Evolutionary conservation across 2,113 vertebrate genomes (phyloP).

Genomic region (Ochotona princeps): DNA sequence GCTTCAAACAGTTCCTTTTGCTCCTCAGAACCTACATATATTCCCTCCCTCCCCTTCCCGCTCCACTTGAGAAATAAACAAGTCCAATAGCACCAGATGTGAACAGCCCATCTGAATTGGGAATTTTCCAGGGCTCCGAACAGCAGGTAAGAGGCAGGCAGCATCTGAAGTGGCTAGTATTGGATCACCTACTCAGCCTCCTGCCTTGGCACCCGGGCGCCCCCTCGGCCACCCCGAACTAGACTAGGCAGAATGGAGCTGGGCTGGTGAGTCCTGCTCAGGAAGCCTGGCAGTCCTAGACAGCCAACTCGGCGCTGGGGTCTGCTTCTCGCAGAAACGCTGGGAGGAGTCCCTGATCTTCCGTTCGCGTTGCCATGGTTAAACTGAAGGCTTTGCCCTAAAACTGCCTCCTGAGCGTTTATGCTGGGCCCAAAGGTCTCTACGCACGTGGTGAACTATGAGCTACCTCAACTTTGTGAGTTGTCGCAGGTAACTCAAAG

Average conservation of each 20-base stretch:
- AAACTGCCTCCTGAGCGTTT: no score
- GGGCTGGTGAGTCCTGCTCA: not conserved
- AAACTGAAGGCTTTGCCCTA: not conserved
- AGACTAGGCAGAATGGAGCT: accelerated
- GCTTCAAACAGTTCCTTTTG: not conserved
- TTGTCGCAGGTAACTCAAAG: not conserved
- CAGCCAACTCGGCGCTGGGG: accelerated
- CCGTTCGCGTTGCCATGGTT: not conserved
- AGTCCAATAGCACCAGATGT: not conserved
- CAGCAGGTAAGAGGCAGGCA: not conserved
- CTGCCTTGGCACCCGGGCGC: not conserved
- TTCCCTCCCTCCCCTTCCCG: no score
- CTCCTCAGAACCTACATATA: not conserved
- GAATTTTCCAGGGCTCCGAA: not conserved
- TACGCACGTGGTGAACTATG: not conserved
- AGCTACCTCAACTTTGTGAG: not conserved
- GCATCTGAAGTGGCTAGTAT: not conserved
- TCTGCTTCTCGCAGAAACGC: not conserved
- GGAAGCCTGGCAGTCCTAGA: not conserved
- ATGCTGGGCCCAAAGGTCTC: no score
- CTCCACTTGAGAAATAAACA: conserved; percentile 43
- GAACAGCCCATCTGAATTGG: conserved; percentile 38
- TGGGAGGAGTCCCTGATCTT: no score
- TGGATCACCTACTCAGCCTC: not conserved
- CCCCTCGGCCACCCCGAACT: not conserved